A percentile compares a stretch with the other conserved stretches of the same genome.
Evolutionary conservation across 2,888 invertebrate species (phyloP).

Genomic region (Arctia plantaginis): DNA sequence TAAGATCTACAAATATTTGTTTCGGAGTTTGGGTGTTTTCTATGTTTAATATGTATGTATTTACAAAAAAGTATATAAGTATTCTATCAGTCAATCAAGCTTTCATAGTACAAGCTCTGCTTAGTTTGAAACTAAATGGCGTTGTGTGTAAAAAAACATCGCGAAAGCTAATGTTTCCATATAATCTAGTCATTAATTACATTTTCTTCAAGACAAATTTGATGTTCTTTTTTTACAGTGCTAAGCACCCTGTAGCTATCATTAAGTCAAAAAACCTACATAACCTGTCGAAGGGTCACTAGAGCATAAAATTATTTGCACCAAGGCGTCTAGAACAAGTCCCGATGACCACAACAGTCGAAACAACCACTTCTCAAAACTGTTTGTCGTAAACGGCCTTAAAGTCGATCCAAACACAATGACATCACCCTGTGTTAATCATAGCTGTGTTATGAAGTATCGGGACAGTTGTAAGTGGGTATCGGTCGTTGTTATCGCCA

Average conservation of each 20-base stretch:
- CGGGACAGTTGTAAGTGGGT: conserved; percentile 31
- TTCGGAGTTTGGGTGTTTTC: too few relatives aligned
- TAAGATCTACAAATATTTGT: too few relatives aligned
- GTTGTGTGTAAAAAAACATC: too few relatives aligned
- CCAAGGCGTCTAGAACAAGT: background rate
- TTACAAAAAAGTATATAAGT: too few relatives aligned
- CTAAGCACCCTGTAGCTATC: background rate
- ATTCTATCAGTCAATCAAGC: too few relatives aligned
- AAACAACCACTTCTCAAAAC: background rate
- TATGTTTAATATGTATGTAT: too few relatives aligned
- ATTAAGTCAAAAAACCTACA: too few relatives aligned
- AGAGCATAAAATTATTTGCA: background rate
- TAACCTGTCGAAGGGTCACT: background rate
- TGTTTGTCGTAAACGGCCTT: background rate
- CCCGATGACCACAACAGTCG: background rate
- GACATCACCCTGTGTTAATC: conserved; percentile 1
- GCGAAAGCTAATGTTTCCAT: background rate
- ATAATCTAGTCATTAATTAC: background rate
- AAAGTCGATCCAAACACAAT: background rate
- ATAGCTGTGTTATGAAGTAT: conserved; percentile 7
- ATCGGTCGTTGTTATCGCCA: conserved; percentile 42
- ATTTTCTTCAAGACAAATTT: background rate
- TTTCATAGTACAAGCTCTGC: too few relatives aligned
- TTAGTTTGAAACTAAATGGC: too few relatives aligned
- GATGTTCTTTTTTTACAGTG: background rate